Evolutionary conservation across 2,888 invertebrate species (phyloP).

Genomic region (Trichopoda pennipes): DNA sequence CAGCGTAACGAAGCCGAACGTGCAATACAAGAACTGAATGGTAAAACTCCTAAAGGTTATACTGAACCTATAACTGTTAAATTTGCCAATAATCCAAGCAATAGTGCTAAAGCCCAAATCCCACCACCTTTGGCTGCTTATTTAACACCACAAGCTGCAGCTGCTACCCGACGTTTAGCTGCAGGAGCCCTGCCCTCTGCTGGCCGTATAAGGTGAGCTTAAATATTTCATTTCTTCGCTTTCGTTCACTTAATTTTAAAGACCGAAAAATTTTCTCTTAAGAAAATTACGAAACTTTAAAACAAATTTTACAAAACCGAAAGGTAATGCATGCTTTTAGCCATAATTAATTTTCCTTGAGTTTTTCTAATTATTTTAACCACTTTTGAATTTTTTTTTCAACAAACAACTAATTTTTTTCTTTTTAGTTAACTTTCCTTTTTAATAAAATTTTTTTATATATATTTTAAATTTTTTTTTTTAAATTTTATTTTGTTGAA

Average conservation of each 20-base stretch:
- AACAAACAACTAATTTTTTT: background rate
- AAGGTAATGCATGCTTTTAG: slow-evolving; percentile 49
- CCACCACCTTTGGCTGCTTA: slow-evolving; percentile 92
- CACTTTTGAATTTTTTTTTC: slow-evolving; percentile 12
- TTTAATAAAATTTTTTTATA: background rate
- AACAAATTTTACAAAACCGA: background rate
- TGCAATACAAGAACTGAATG: slow-evolving; percentile 94
- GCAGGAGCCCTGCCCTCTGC: slow-evolving; percentile 87
- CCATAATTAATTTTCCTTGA: slow-evolving; percentile 30
- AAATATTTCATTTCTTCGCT: background rate
- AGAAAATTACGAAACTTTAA: background rate
- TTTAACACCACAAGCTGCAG: slow-evolving; percentile 88
- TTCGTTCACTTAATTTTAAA: background rate
- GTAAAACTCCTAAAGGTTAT: slow-evolving; percentile 92
- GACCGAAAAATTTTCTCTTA: background rate
- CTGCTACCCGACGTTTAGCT: slow-evolving; percentile 87
- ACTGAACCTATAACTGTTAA: slow-evolving; percentile 96
- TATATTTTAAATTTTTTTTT: background rate
- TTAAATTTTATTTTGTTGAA: slow-evolving; percentile 8
- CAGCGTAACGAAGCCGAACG: slow-evolving; percentile 94
- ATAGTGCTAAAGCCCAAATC: slow-evolving; percentile 88
- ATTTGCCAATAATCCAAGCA: slow-evolving; percentile 96
- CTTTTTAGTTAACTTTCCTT: background rate
- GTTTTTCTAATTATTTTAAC: background rate
- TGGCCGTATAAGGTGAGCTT: slow-evolving; percentile 89